Conservation (phyloP, 2,113 vertebrate genomes). For the Bufo gargarizans region DNA sequence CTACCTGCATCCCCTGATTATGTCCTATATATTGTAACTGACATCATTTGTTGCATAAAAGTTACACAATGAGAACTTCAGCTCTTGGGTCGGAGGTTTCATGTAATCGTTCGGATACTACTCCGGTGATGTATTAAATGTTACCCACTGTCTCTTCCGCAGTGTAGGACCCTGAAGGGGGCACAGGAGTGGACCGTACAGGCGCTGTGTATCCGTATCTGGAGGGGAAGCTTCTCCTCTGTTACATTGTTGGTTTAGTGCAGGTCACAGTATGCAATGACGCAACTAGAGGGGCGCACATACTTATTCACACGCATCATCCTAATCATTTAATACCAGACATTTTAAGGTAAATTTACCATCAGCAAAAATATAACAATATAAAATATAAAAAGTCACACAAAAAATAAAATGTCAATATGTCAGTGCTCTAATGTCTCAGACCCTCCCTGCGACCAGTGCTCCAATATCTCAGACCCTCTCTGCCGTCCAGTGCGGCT, state of each 20-base stretch:
- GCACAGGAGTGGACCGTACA: neutral
- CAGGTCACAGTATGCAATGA: conserved; percentile 8
- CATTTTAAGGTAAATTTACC: too few relatives aligned
- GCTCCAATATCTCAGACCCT: too few relatives aligned
- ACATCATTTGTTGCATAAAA: too few relatives aligned
- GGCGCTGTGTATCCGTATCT: neutral
- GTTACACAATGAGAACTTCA: neutral
- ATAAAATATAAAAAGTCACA: too few relatives aligned
- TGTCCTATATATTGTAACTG: neutral
- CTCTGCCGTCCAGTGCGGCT: neutral
- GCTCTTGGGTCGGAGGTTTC: neutral
- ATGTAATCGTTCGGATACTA: neutral
- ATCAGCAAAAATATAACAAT: too few relatives aligned
- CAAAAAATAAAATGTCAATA: too few relatives aligned
- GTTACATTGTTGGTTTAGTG: neutral
- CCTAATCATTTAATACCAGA: too few relatives aligned
- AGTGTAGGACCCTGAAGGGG: too few relatives aligned
- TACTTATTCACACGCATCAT: neutral
- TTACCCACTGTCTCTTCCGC: neutral
- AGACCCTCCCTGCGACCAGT: too few relatives aligned
- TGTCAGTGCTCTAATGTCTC: too few relatives aligned
- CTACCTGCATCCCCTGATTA: neutral
- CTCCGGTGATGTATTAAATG: neutral
- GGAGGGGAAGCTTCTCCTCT: neutral
- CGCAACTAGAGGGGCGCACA: neutral